A percentile compares a stretch with the other conserved stretches of the same genome.
Conservation (phyloP, 2,113 vertebrate genomes). For the Mus spicilegus region DNA sequence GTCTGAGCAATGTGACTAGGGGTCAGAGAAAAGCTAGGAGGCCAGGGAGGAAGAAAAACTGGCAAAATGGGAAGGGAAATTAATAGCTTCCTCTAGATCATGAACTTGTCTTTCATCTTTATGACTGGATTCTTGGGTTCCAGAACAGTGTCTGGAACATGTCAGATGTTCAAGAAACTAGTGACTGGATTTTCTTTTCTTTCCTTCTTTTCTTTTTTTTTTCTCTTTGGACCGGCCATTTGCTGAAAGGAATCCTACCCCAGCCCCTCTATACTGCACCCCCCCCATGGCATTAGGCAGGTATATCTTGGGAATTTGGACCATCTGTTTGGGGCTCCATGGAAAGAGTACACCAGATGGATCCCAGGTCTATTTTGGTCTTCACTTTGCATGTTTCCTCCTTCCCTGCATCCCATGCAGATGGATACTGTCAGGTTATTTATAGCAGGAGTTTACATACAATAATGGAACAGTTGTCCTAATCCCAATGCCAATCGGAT, state of each 20-base stretch:
- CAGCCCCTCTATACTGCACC: neutral
- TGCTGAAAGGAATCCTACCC: conserved; percentile 69
- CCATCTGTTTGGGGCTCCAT: conserved; percentile 74
- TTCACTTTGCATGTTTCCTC: conserved; percentile 74
- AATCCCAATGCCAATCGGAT: conserved; percentile 73
- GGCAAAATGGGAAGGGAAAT: neutral
- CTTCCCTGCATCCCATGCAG: conserved; percentile 81
- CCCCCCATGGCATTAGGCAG: conserved; percentile 49
- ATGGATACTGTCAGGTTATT: conserved; percentile 83
- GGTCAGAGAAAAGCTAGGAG: neutral
- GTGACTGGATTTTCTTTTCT: neutral
- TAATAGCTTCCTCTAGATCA: neutral
- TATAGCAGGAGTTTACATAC: conserved; percentile 82
- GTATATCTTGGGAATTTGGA: conserved; percentile 75
- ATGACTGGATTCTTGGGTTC: neutral
- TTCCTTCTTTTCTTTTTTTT: neutral
- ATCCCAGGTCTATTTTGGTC: conserved; percentile 77
- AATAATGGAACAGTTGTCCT: conserved; percentile 81
- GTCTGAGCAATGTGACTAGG: neutral
- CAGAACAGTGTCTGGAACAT: neutral
- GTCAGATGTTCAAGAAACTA: neutral
- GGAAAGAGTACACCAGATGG: conserved; percentile 72
- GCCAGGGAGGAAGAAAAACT: neutral
- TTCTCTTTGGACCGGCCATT: conserved; percentile 34
- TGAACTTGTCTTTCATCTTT: neutral